Conservation (phyloP, 1,140 invertebrate species). For the Pogonus chalceus region DNA sequence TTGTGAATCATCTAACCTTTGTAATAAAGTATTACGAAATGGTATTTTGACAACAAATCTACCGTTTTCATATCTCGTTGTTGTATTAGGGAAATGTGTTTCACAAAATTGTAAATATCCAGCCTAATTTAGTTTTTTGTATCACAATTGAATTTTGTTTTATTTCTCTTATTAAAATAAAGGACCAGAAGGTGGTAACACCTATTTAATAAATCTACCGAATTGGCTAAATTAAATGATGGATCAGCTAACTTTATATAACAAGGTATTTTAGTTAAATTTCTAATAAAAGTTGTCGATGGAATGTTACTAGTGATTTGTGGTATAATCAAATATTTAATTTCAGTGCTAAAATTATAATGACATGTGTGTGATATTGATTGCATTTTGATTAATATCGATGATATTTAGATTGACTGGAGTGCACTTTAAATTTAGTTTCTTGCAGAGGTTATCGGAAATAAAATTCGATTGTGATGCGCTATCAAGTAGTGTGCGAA, state of each 20-base stretch:
- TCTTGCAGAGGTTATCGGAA: too few species aligned
- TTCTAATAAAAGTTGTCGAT: conserved; percentile 9
- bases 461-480: too few species aligned
- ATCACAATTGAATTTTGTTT: conserved; percentile 4
- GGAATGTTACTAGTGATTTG: too few species aligned
- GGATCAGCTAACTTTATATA: conserved; percentile 14
- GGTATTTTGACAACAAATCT: conserved; percentile 18
- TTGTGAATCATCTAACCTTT: conserved; percentile 28
- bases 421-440: too few species aligned
- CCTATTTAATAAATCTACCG: conserved; percentile 16
- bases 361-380: too few species aligned
- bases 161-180: conserved; percentile 18
- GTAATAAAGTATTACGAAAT: conserved; percentile 14
- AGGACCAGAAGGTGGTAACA: conserved; percentile 13
- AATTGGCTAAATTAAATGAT: conserved; percentile 8
- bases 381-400: too few species aligned
- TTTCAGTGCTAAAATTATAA: too few species aligned
- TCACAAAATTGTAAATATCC: conserved; percentile 18
- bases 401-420: too few species aligned
- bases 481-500: too few species aligned
- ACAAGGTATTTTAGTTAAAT: conserved; percentile 3
- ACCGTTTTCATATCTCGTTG: conserved; percentile 9
- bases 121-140: conserved; percentile 14
- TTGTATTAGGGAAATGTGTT: conserved; percentile 13
- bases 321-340: too few species aligned